These are phyloP conservation scores for Heterotilapia buettikoferi DNA, from an alignment of 2,113 vertebrate species.

Conservation along the genomic window DNA sequence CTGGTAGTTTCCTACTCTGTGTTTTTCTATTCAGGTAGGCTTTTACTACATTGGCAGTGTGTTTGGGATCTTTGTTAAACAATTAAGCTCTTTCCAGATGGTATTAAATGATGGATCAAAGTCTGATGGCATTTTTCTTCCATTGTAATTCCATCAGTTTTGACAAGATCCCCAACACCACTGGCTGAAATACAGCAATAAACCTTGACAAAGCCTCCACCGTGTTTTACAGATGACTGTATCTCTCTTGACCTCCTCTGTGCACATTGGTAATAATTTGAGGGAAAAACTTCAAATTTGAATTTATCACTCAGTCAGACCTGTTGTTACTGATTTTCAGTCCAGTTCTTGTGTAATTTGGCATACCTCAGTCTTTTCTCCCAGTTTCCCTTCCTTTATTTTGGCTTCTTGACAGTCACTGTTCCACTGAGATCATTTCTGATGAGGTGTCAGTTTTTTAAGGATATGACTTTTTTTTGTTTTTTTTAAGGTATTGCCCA, in stretches of 20 bases:
- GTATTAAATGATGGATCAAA: background rate
- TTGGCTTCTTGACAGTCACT: background rate
- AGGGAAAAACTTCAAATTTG: background rate
- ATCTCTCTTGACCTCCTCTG: background rate
- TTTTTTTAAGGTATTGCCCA: background rate
- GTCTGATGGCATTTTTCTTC: background rate
- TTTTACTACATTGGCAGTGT: background rate
- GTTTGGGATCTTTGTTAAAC: background rate
- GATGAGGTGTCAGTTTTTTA: background rate
- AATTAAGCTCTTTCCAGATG: background rate
- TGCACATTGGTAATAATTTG: background rate
- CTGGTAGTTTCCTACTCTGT: background rate
- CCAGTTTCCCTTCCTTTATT: background rate
- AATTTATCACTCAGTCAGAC: background rate
- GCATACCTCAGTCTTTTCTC: background rate
- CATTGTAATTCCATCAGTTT: background rate
- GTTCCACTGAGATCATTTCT: background rate
- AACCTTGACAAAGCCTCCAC: background rate
- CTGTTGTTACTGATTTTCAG: background rate
- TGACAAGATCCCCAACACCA: background rate
- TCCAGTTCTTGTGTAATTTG: background rate
- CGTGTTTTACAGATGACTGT: background rate
- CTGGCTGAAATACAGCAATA: background rate
- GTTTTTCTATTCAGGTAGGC: background rate
- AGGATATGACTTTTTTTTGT: background rate